A percentile compares a stretch with the other conserved stretches of the same genome.
These are phyloP conservation scores for Hyppa rectilinea DNA, from an alignment of 2,888 invertebrate genomes.

Conservation along the genomic window DNA sequence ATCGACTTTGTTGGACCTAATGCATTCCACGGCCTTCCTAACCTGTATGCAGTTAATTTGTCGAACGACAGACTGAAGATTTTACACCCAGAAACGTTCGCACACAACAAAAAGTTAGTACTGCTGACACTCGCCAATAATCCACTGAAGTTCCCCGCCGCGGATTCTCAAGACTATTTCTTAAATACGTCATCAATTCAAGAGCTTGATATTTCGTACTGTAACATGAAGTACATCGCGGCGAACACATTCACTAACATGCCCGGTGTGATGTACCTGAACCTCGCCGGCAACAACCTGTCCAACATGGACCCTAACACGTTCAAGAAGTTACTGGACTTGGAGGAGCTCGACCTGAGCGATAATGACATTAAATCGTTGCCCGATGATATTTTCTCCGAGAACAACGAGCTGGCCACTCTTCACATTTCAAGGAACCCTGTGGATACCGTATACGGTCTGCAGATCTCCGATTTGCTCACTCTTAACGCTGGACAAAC, in stretches of 20 bases:
- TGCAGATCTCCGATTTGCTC: constrained; percentile 92
- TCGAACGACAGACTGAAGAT: constrained; percentile 92
- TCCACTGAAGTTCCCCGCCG: constrained; percentile 89
- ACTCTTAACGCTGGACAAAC: constrained; percentile 93
- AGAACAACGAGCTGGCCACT: constrained; percentile 92
- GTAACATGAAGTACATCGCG: constrained; percentile 92
- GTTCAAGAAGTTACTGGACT: constrained; percentile 91
- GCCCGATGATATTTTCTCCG: constrained; percentile 92
- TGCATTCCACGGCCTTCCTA: constrained; percentile 93
- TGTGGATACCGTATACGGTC: constrained; percentile 91
- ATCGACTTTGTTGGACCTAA: constrained; percentile 92
- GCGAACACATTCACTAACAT: constrained; percentile 92
- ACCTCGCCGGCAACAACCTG: constrained; percentile 93
- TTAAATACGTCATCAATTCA: constrained; percentile 92
- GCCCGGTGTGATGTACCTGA: constrained; percentile 92
- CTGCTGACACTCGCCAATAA: constrained; percentile 93
- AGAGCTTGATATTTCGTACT: constrained; percentile 93
- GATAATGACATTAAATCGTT: constrained; percentile 92
- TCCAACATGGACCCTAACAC: constrained; percentile 90
- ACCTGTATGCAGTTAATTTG: constrained; percentile 93
- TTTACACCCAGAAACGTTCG: constrained; percentile 93
- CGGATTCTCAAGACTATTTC: constrained; percentile 86
- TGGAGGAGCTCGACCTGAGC: constrained; percentile 94
- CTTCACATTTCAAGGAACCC: constrained; percentile 93
- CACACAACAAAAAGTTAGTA: constrained; percentile 92